These are phyloP conservation scores for Desmophyllum pertusum DNA, from an alignment of 92 coral and sea anemone genomes.

Conservation along the genomic window DNA sequence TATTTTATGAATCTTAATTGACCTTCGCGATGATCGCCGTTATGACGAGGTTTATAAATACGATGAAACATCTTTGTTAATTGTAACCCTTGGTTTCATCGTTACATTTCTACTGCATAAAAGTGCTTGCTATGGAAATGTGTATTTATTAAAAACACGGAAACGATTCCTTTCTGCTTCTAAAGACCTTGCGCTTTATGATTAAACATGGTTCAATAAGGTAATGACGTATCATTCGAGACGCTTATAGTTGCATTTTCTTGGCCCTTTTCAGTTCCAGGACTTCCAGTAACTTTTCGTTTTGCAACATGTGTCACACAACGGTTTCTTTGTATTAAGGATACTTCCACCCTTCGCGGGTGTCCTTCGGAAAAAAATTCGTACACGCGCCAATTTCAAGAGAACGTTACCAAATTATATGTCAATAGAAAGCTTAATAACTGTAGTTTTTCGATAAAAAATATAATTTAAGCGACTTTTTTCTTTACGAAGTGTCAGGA, in stretches of 20 bases:
- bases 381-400: no score
- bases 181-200: not conserved
- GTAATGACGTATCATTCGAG: not conserved
- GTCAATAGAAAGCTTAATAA: no score
- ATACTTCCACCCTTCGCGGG: no score
- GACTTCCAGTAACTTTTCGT: no score
- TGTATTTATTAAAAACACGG: not conserved
- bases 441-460: no score
- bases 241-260: no score
- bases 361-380: no score
- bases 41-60: not conserved
- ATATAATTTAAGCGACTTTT: no score
- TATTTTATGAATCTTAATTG: not conserved
- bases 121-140: not conserved
- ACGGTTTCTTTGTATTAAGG: no score
- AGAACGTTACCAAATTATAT: no score
- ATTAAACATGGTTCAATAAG: not conserved
- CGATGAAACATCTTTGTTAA: not conserved
- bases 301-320: not conserved
- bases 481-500: no score
- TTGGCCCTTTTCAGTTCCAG: no score
- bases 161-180: not conserved
- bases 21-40: not conserved
- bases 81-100: not conserved
- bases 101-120: not conserved